A percentile compares a stretch with the other conserved stretches of the same genome.
Evolutionary conservation across 2,888 invertebrate species (phyloP).

Genomic region (Tetranychus truncatus): DNA sequence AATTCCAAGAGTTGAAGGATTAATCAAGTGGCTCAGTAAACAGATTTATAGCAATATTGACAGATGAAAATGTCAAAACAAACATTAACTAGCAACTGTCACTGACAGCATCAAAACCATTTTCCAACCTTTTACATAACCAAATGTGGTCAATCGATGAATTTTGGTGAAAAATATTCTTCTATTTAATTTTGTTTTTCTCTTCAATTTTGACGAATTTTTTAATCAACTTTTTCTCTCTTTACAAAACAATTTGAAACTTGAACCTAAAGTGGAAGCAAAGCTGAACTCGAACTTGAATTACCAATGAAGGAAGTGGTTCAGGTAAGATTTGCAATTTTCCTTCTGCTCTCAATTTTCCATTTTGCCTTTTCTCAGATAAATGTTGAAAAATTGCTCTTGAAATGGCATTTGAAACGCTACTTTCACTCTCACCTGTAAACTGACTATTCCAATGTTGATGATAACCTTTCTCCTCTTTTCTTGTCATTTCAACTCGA

Average conservation of each 20-base stretch:
- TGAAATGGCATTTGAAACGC: neutral
- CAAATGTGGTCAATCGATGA: neutral
- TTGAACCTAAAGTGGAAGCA: conserved; percentile 44
- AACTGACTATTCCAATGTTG: too few relatives aligned
- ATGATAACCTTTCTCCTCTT: too few relatives aligned
- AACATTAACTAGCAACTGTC: neutral
- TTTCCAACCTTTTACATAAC: too few relatives aligned
- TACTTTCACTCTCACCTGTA: neutral
- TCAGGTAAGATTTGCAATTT: conserved; percentile 40
- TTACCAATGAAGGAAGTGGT: conserved; percentile 98
- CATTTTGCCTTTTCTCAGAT: too few relatives aligned
- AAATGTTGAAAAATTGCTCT: neutral
- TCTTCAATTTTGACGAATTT: neutral
- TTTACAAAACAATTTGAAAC: neutral
- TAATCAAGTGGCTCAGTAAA: neutral
- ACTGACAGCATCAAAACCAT: too few relatives aligned
- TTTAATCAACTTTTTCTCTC: neutral
- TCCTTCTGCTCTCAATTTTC: neutral
- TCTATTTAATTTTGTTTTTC: neutral
- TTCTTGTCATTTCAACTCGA: too few relatives aligned
- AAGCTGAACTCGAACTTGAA: conserved; percentile 82
- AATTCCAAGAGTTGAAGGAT: neutral
- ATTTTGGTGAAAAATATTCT: neutral
- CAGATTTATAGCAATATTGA: neutral
- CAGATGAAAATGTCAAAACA: neutral